Base-by-base conservation (phyloP, 1,140 invertebrate species). In the Wiebesia pumilae region DNA sequence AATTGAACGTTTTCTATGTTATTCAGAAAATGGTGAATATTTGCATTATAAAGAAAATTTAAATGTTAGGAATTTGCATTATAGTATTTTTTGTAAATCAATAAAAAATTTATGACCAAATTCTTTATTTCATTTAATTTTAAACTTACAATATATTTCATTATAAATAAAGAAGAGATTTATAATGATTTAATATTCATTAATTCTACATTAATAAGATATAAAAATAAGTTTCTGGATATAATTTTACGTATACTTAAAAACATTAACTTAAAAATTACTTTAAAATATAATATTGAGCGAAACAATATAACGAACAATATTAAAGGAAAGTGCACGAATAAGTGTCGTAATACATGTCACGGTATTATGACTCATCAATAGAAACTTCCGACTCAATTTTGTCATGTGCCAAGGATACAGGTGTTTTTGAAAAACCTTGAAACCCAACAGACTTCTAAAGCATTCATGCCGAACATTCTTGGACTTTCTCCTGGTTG, bases 321-420 rank as follows among this genome's bases (percentile, higher is more conserved):
- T 10, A 33, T n/a, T 24, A 3, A 62, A 62, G 4, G 75, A 77
- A 77, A 77, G 75, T 77, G 51, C 19, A 54, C 9, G 19, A 54
- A 54, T 2, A 10, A 54, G n/a, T 54, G 4, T 38, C 6, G 30
- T 75, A 43, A 65, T 30, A 3, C 62, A n/a, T 1, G 27, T 69
- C 14, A 69, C 16, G 65, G 65, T 69, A 38, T 73, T 40, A 38
- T 73, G 16, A 19, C 19, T 21, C n/a, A 62, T 62, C 14, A 24
- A 62, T 27, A n/a, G 16, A 14, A 30, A 43, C 73, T 77, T 78
- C 54, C 47, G 27, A 75, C 30, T 75, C 14, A n/a, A 24, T 51
- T 47, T 83, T 51, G 33, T 73, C 67, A 71, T 43, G 30, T 47
- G 38, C 81, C 67, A 83, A 83, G 81, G 81, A 83, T 83, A 83